Base-by-base conservation (phyloP, 1,140 invertebrate species). In the Dufourea novaeangliae region DNA sequence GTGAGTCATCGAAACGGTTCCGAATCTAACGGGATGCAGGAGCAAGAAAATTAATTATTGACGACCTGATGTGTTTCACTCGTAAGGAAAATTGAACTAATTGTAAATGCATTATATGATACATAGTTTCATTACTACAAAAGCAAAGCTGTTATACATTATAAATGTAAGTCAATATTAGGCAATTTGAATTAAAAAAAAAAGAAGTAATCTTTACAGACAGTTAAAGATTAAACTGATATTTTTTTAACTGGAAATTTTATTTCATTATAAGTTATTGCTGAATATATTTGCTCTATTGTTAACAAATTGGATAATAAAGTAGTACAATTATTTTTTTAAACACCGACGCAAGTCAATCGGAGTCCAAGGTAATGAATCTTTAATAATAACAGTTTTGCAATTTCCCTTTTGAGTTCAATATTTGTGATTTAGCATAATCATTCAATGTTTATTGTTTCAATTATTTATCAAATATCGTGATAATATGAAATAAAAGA, bases 21-120 rank as follows among this genome's bases (percentile, higher is more conserved):
- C 14, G 89, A 90, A 57, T 88, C 56, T 22, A 92, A 92, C 56
- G 89, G 88, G 59, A 50, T 83, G 17, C 85, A 85, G 50, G 88
- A 91, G 57, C 86, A 87, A 72, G 88, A 90, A 70, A 89, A 90
- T 46, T 91, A 85, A 80, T 11, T 41, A 62, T 41, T 62, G 75
- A 67, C 50, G 27, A 82, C 56, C 39, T 66, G 17, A 78, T 66
- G 37, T 73, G 41, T 86, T 84, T 81, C 39, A 66, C 20, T 78
- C 25, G 37, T 63, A 71, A 84, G 70, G 37, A 69, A 81, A 57
- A 77, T 79, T 72, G 71, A 76, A 82, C 34, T 70, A 82, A 79
- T 25, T 77, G 57, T 77, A 77, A 70, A 71, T 63, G 44, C 67
- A 71, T 76, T 69, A 68, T 14, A 17, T 27, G n/a, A 76, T 76